Conservation (phyloP, 2,888 invertebrate species). For the Folsomia candida region DNA sequence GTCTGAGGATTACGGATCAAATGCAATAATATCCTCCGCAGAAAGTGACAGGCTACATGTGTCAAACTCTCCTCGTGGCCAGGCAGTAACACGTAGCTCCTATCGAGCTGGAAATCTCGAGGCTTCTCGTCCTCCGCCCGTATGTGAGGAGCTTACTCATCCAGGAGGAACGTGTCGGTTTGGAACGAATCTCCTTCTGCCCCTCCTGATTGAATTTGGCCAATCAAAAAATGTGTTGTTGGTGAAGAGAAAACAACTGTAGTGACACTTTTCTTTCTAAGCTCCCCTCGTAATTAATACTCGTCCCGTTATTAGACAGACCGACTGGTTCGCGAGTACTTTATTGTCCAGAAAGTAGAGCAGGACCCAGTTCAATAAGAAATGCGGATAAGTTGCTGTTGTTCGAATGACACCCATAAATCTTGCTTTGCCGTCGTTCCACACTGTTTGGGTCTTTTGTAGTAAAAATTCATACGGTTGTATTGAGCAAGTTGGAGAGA, state of each 20-base stretch:
- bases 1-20: no score
- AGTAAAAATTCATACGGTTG: background rate
- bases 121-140: no score
- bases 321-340: background rate
- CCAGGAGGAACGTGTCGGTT: no score
- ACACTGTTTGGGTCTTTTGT: no score
- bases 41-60: constrained; percentile 17
- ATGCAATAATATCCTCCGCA: no score
- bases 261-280: background rate
- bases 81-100: no score
- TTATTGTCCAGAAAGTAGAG: background rate
- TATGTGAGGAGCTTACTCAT: no score
- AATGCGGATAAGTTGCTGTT: background rate
- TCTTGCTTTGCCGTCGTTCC: background rate
- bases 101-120: no score
- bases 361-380: background rate
- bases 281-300: background rate
- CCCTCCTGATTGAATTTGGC: no score
- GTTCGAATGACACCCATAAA: background rate
- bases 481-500: background rate
- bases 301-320: no score
- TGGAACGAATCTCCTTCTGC: no score
- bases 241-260: background rate
- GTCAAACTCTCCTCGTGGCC: no score
- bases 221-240: background rate